Evolutionary conservation across 2,113 vertebrate species (phyloP).

Genomic region (Arothron firmamentum): DNA sequence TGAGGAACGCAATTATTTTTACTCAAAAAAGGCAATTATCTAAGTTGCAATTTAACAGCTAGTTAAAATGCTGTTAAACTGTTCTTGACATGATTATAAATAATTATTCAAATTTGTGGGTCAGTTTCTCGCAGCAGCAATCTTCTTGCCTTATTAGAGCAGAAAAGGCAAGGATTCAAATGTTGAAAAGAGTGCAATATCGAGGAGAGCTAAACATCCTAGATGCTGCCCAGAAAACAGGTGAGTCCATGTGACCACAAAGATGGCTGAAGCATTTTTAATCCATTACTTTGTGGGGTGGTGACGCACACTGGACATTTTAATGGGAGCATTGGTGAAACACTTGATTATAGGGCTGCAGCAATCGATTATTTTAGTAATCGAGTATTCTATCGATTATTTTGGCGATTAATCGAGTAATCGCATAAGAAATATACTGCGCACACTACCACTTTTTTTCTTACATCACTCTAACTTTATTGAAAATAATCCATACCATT

Average conservation of each 20-base stretch:
- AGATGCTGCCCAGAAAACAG: conserved; percentile 42
- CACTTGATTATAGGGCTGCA: conserved; percentile 7
- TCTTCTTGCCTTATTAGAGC: neutral
- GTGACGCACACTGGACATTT: conserved; percentile 46
- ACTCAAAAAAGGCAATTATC: conserved; percentile 6
- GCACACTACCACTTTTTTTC: too few species aligned
- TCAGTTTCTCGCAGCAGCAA: neutral
- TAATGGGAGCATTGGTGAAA: conserved; percentile 52
- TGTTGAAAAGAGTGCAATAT: conserved; percentile 49
- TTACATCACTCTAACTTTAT: too few species aligned
- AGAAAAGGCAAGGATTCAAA: conserved; percentile 38
- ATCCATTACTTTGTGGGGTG: conserved; percentile 61
- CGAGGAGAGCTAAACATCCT: conserved; percentile 52
- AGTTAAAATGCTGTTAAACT: conserved; percentile 12
- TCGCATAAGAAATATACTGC: too few species aligned
- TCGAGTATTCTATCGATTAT: too few species aligned
- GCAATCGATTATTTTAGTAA: too few species aligned
- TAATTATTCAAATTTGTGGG: neutral
- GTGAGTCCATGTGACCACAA: conserved; percentile 36
- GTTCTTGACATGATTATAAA: too few species aligned
- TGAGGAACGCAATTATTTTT: conserved; percentile 9
- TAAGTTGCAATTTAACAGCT: conserved; percentile 32
- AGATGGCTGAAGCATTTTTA: conserved; percentile 57
- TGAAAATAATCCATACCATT: too few species aligned
- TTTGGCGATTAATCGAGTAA: too few species aligned